Conservation (phyloP, 2,888 invertebrate species). For the Pilophorus perplexus region DNA sequence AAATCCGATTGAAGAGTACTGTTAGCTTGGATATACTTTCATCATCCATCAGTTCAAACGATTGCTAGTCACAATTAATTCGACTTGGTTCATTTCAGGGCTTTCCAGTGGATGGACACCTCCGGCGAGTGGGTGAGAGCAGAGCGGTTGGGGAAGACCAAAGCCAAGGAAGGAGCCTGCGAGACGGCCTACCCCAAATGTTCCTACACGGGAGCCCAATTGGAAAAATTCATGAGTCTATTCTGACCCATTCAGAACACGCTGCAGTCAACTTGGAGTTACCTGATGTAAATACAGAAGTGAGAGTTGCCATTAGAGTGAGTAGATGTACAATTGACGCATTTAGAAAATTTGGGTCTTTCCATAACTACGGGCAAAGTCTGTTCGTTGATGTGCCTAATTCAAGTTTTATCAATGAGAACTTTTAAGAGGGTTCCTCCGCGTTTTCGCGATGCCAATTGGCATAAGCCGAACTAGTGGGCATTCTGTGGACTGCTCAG, state of each 20-base stretch:
- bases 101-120: conserved; percentile 43
- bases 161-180: conserved; percentile 38
- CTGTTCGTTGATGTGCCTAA: too few relatives aligned
- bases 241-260: background rate
- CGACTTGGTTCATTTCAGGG: conserved; percentile 19
- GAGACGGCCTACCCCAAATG: conserved; percentile 39
- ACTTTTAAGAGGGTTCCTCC: too few relatives aligned
- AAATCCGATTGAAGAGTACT: conserved; percentile 1
- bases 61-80: too few relatives aligned
- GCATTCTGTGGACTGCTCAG: too few relatives aligned
- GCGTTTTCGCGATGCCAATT: too few relatives aligned
- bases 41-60: conserved; percentile 1
- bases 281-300: background rate
- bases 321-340: too few relatives aligned
- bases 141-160: conserved; percentile 34
- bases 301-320: too few relatives aligned
- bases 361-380: too few relatives aligned
- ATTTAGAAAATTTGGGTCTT: too few relatives aligned
- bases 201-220: conserved; percentile 38
- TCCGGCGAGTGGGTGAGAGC: conserved; percentile 41
- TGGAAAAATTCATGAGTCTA: conserved; percentile 37
- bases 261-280: background rate
- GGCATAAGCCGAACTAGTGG: too few relatives aligned
- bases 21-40: conserved; percentile 15
- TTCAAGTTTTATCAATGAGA: too few relatives aligned